Base-by-base conservation (phyloP, 2,113 vertebrate genomes). In the Gobius niger region DNA sequence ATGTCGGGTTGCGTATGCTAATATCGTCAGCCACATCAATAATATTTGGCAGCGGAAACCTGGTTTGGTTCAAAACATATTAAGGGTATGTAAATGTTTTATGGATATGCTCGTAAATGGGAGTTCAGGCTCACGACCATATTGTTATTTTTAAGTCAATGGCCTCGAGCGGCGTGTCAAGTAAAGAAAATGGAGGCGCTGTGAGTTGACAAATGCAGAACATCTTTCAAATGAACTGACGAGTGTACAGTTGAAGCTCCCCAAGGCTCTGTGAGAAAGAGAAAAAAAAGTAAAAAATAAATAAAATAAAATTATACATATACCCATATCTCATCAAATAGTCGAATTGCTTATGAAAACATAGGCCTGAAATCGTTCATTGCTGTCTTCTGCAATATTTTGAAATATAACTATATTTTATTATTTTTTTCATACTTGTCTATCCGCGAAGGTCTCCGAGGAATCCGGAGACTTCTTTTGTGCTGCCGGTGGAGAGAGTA, bases 181-280 rank as follows among this genome's bases (percentile, higher is more conserved):
- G 77, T 85, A 73, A 14, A 76, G 18, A 85, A 84, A 90, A 87
- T 44, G 66, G 80, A 78, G 82, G 75, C 77, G 72, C 12, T 24
- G 52, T 70, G 73, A 85, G 83, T 86, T 89, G 85, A 88, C 80
- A 90, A 88, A 89, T 89, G 79, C 68, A 87, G 86, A 84, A 85
- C 82, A 87, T 89, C 84, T 75, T 85, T 91, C 89, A 90, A 87
- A 87, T 88, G 82, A 80, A 85, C 85, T 88, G 86, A 88, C 87
- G 88, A 80, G 76, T 78, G 80, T 67, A 75, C 63, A 65, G 62
- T 70, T 42, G 76, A 79, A 66, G 63, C 73, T 40, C 57, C 77
- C 50, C 0, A 8, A 85, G 88, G 86, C 82, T 34, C 5, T 3
- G 24, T 34, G 24, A 3, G 24, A 15, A 40, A 80, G 83, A 64